phyloP scores from a whole-genome alignment of 2,113 vertebrate genomes.

The Pampusana beccarii region DNA sequence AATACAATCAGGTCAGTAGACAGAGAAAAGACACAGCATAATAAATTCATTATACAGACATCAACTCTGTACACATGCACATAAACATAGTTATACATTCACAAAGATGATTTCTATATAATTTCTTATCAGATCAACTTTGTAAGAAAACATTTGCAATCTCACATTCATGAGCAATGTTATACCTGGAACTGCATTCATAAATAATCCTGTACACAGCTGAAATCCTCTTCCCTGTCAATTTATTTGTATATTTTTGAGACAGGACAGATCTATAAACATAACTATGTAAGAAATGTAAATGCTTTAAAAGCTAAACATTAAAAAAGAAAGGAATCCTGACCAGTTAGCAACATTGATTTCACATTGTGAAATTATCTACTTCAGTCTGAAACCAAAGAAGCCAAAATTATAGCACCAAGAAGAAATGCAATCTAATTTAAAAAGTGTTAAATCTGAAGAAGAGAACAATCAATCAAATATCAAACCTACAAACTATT shows the following conservation, averaged over 20 bases:
- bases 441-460: not conserved
- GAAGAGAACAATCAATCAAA: not conserved
- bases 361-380: not conserved
- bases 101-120: not conserved
- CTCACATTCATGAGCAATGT: not conserved
- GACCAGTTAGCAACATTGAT: not conserved
- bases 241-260: not conserved
- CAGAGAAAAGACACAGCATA: not conserved
- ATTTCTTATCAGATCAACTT: not conserved
- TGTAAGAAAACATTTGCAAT: not conserved
- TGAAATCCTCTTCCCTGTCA: not conserved
- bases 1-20: not conserved
- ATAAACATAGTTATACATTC: not conserved
- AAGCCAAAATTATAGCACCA: not conserved
- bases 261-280: not conserved
- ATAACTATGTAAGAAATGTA: not conserved
- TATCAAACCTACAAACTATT: not conserved
- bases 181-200: not conserved
- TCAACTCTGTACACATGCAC: not conserved
- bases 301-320: not conserved
- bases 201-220: not conserved
- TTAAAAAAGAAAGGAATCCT: not conserved
- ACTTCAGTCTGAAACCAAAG: not conserved
- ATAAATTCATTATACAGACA: not conserved
- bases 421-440: not conserved